Evolutionary conservation across 2,888 invertebrate species (phyloP).

Genomic region (Tetragonisca angustula): DNA sequence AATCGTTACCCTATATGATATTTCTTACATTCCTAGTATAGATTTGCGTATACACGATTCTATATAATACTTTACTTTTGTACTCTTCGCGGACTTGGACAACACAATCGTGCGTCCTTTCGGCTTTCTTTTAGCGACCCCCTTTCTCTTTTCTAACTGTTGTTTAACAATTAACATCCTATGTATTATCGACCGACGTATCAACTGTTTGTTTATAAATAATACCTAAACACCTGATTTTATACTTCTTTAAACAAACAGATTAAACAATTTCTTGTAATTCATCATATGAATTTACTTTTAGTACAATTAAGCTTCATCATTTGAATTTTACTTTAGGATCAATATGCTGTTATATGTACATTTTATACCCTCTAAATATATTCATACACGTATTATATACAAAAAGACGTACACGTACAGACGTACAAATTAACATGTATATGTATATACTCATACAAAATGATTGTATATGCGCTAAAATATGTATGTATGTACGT

Average conservation of each 20-base stretch:
- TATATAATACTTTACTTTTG: conserved; percentile 46
- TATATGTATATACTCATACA: conserved; percentile 22
- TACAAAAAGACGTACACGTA: conserved; percentile 28
- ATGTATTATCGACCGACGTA: neutral
- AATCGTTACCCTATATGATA: conserved; percentile 80
- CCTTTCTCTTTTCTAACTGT: conserved; percentile 1
- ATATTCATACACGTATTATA: conserved; percentile 21
- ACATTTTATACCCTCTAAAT: conserved; percentile 18
- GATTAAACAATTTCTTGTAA: neutral
- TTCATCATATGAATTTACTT: neutral
- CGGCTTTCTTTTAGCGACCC: neutral
- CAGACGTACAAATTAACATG: conserved; percentile 22
- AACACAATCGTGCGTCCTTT: neutral
- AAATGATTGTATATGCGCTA: neutral
- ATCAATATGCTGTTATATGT: conserved; percentile 7
- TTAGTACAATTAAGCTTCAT: no score
- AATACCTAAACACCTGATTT: neutral
- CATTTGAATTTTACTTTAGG: neutral
- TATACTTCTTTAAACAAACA: neutral
- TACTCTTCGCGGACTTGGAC: conserved; percentile 14
- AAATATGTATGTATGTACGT: conserved; percentile 10
- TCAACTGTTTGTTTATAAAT: conserved; percentile 1
- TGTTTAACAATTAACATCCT: conserved; percentile 1
- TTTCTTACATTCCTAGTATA: conserved; percentile 51
- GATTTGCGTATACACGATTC: neutral